Evolutionary conservation across 2,113 vertebrate genomes (phyloP), one percentile per base, ranked within the genome.

Genomic region (Chloropsis hardwickii): DNA sequence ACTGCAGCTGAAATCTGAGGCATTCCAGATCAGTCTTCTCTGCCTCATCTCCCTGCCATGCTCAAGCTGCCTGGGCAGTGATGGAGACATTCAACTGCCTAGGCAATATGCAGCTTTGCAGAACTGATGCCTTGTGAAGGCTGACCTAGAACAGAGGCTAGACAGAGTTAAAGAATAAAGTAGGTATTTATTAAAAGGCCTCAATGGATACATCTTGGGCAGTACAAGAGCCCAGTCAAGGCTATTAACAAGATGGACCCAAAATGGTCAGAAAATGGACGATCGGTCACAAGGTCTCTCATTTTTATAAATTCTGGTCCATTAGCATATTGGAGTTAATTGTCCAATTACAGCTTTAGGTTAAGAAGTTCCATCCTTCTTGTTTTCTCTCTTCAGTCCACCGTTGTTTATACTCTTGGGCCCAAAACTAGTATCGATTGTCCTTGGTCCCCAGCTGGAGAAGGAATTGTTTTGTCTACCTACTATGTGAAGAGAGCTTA

Each of bases 341-440:
- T 27, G 35, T 37, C 7, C 11, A 60, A 4, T 60, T 60, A 12
- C 16, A 60, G 35, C 58, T 60, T 60, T 60, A 60, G 24, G 6
- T 60, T 60, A 39, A 39, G 35, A 27, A 60, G 16, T 60, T 7
- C 35, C 24, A 27, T 39, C 35, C 35, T 60, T 17, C 23, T 58
- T 18, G 16, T 39, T 47, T 60, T 27, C 7, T 60, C 10, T 60
- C 35, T 37, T 37, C 5, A 58, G 7, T 16, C 57, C 14, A 17
- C 14, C 1, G 3, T 37, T 37, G 15, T 60, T 60, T 60, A 27
- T 60, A 24, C 24, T 60, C 35, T 60, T 60, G 57, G 57, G 24
- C 57, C 15, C 2, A 0, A 37, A 25, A 37, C 2, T 2, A 8
- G 35, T 17, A 27, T 37, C 9, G 24, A 8, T 60, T 60, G 11